Base-by-base conservation (phyloP, 2,797 vertebrate genomes). In the Morus bassanus region DNA sequence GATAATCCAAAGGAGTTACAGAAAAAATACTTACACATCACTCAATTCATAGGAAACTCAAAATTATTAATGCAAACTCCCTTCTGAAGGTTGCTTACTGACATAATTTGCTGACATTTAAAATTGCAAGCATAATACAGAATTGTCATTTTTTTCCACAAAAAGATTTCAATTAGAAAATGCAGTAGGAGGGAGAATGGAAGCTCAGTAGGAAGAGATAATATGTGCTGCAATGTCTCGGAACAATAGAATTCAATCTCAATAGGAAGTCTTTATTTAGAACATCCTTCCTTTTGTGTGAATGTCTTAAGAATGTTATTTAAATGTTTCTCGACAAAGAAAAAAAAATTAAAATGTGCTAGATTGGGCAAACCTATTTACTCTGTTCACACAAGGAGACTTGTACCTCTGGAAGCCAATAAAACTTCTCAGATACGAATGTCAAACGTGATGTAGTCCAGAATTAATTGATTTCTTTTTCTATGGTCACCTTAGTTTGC, bases 211-310 rank as follows among this genome's bases (percentile, higher is more conserved):
- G 79, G 88, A 93, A 93, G 65, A 92, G 59, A 86, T 69, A 95
- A 82, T 79, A 90, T 88, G 75, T 68, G n/a, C 27, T 91, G 41
- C 87, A 96, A 35, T 84, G 85, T 88, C 79, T 91, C 0, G 0
- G 91, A 88, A 95, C 54, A 95, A 96, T 73, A 78, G 73, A 59
- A 93, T 77, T 89, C 73, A 88, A 75, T 90, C 69, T 91, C 82
- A 91, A 78, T 80, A 64, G 30, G 76, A 95, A 94, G 27, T n/a
- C 79, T 85, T 77, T 93, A 77, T 86, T 96, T 93, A 86, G 91
- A 89, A 84, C 39, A 75, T 54, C 13, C 13, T 89, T 16, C 28
- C n/a, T 73, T 88, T 80, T 88, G 46, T 84, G 43, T 48, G 39
- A 19, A 37, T 94, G 18, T 78, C 39, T 75, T 51, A 61, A 64